Conservation (phyloP, 2,113 vertebrate genomes). For the Aphyosemion australe region DNA sequence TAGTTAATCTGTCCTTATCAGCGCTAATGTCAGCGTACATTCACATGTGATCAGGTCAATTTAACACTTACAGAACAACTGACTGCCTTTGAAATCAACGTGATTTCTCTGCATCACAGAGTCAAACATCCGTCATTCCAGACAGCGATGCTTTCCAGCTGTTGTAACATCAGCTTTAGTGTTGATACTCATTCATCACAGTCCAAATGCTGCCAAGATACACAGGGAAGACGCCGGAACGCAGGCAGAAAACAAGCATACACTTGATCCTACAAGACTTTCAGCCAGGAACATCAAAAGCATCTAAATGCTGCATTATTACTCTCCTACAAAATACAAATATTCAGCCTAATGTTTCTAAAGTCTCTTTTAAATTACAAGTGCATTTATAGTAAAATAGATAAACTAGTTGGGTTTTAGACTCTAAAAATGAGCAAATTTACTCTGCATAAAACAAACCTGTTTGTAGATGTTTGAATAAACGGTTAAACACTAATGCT, state of each 20-base stretch:
- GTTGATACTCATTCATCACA: constrained; percentile 47
- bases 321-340: neutral
- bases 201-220: constrained; percentile 48
- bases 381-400: neutral
- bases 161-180: constrained; percentile 55
- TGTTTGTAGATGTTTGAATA: no score
- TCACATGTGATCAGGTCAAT: neutral
- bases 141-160: constrained; percentile 55
- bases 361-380: neutral
- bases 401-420: neutral
- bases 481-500: no score
- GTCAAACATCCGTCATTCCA: constrained; percentile 56
- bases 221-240: constrained; percentile 32
- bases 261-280: neutral
- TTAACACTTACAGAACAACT: neutral
- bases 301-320: neutral
- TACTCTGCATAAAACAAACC: no score
- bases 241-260: constrained; percentile 8
- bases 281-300: neutral
- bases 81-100: constrained; percentile 13
- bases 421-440: no score
- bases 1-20: neutral
- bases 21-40: neutral
- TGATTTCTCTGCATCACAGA: constrained; percentile 38
- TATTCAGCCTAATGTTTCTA: neutral